A percentile compares a stretch with the other conserved stretches of the same genome.
phyloP scores from a whole-genome alignment of 2,888 invertebrate genomes.

The Trissonchulus latispiculum region DNA sequence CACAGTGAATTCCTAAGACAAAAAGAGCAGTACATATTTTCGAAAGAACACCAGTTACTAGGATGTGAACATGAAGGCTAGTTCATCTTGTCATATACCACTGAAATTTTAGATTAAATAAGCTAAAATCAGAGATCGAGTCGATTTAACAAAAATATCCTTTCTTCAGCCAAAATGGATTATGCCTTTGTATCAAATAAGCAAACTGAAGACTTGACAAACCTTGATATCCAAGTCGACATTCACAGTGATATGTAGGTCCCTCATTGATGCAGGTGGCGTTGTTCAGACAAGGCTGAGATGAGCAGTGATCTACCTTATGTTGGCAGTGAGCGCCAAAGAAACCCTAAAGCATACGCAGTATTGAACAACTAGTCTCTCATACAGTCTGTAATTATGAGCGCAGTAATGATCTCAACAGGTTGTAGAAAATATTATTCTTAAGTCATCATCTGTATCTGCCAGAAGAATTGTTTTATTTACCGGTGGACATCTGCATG shows the following conservation, averaged over 20 bases:
- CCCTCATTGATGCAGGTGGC: constrained; percentile 67
- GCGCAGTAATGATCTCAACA: no score
- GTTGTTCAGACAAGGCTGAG: constrained; percentile 49
- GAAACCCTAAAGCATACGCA: constrained; percentile 35
- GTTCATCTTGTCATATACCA: not conserved
- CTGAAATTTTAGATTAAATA: not conserved
- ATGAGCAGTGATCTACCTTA: constrained; percentile 78
- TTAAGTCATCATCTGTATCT: no score
- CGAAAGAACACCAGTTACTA: not conserved
- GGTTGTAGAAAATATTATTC: no score
- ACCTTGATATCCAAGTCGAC: constrained; percentile 77
- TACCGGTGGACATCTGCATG: constrained; percentile 57
- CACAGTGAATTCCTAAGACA: constrained; percentile 72
- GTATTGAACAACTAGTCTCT: no score
- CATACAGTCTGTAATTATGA: no score
- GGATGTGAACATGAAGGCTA: not conserved
- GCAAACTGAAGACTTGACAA: no score
- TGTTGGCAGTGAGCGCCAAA: constrained; percentile 60
- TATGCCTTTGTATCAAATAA: no score
- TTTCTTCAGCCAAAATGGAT: no score
- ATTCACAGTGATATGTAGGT: constrained; percentile 72
- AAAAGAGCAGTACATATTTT: constrained; percentile 54
- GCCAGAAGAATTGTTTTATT: no score
- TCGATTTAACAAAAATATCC: no score
- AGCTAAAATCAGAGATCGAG: no score